Conservation (phyloP, 2,888 invertebrate species). For the Gisinianus flammeolus region DNA sequence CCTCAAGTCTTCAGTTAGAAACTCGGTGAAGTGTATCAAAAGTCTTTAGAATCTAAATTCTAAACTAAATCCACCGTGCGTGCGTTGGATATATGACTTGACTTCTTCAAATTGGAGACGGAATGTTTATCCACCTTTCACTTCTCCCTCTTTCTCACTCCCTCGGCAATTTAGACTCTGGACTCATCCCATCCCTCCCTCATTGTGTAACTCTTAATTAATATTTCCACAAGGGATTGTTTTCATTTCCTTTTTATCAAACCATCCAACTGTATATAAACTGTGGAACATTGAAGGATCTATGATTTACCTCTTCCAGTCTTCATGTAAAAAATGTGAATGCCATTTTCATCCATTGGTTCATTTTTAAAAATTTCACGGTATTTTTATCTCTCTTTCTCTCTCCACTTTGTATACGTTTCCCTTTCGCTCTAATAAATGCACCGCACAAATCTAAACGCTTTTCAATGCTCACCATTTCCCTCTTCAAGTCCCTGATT, state of each 20-base stretch:
- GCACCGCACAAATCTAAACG: too few species aligned
- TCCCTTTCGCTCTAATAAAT: too few species aligned
- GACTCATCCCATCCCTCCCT: neutral
- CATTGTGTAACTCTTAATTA: neutral
- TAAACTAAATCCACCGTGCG: neutral
- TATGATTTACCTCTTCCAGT: neutral
- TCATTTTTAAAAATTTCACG: too few species aligned
- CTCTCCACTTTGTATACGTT: too few species aligned
- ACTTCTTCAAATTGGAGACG: neutral
- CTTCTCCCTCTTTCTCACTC: slow-evolving; percentile 21
- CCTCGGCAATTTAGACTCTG: neutral
- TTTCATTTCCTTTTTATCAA: neutral
- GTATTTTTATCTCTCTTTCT: too few species aligned
- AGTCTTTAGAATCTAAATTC: neutral
- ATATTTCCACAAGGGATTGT: neutral
- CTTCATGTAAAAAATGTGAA: too few species aligned
- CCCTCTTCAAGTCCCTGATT: too few species aligned
- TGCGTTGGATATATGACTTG: neutral
- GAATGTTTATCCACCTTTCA: neutral
- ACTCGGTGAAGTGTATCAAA: neutral
- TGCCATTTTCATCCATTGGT: too few species aligned
- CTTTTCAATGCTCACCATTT: too few species aligned
- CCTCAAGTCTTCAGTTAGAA: neutral
- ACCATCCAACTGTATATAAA: neutral
- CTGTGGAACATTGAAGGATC: neutral